Evolutionary conservation across 2,888 invertebrate species (phyloP), one percentile per base, ranked within the genome.

Genomic region (Penaeus monodon): DNA sequence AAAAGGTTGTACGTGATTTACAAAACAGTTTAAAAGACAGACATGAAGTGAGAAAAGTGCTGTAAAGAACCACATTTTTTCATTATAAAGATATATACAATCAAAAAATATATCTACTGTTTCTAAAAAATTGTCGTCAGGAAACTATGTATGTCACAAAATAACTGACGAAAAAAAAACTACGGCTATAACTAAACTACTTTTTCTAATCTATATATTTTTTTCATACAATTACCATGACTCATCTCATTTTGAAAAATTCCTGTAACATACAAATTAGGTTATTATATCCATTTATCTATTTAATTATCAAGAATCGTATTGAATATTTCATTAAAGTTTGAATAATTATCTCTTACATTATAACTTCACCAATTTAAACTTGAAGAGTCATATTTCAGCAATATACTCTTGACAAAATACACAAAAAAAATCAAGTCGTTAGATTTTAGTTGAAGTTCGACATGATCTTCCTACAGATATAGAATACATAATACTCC

Each of bases 211-310:
- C 24, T 68, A 38, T 66, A 70, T 85, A 70, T 24, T 70, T 79
- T 44, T 66, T 29, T 64, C 57, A 68, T 85, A 85, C 73, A 63
- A 73, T 78, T 79, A 85, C 84, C 84, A 85, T 85, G 78, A 79
- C 73, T 85, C 84, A 85, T 85, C 84, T 79, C 84, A 73, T 70
- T 57, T 57, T 82, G 73, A 85, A 74, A 85, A 85, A 76, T 68
- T 85, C 79, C 84, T 85, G 84, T 85, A 85, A 85, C 63, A 57
- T 79, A 85, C 68, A 84, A 77, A 77, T 57, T 77, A 65, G 64
- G 27, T 77, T 77, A 77, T 24, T 77, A 77, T 49, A 77, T 77
- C 77, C 77, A 57, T 57, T 38, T 57, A 57, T 57, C 17, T 57
- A 10, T 57, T 57, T 20, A 57, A 57, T 57, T 4, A 57, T 17